Evolutionary conservation across 2,797 vertebrate genomes (phyloP).

Genomic region (Cirrhinus molitorella): DNA sequence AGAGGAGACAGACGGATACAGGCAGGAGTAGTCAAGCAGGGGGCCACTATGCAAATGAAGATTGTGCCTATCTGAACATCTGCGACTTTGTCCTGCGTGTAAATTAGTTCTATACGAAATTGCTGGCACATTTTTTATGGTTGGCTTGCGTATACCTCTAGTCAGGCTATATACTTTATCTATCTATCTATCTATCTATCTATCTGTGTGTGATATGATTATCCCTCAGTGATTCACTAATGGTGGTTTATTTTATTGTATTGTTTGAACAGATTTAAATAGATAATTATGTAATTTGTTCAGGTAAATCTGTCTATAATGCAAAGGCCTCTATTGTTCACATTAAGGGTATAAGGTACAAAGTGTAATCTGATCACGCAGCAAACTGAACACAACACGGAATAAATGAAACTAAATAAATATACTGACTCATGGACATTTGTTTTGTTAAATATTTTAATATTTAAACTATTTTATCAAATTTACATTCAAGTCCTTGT

Average conservation of each 20-base stretch:
- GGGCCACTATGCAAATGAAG: constrained; percentile 42
- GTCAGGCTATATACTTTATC: not conserved
- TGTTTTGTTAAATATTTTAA: not conserved
- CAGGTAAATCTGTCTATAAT: not conserved
- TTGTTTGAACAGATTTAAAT: not conserved
- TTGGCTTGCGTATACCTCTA: not conserved
- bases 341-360: not conserved
- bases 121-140: not conserved
- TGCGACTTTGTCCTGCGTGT: constrained; percentile 19
- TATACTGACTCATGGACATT: not conserved
- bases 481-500: not conserved
- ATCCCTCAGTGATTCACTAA: not conserved
- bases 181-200: constrained; percentile 17
- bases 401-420: not conserved
- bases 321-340: not conserved
- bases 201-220: not conserved
- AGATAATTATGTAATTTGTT: not conserved
- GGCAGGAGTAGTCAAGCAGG: constrained; percentile 38
- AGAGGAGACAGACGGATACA: constrained; percentile 80
- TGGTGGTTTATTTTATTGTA: not conserved
- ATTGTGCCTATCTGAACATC: constrained; percentile 35
- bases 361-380: not conserved
- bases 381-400: not conserved
- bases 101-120: constrained; percentile 11
- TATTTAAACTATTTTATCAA: not conserved